Conservation (phyloP, 2,888 invertebrate genomes). For the Polyommatus iphigenia region DNA sequence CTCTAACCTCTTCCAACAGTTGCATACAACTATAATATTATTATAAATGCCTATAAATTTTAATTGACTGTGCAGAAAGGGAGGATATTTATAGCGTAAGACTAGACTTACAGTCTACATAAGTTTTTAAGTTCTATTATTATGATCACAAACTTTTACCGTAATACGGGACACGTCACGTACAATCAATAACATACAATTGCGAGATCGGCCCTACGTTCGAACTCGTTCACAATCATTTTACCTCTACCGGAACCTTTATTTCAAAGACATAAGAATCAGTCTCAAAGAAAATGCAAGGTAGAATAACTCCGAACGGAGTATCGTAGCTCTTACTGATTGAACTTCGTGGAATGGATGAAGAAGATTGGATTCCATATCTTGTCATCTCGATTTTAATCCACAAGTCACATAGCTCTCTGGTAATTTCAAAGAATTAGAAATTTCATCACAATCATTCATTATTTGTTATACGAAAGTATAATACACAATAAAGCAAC, state of each 20-base stretch:
- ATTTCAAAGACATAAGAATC: background rate
- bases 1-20: background rate
- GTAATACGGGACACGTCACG: background rate
- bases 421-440: background rate
- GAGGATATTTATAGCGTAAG: too few species aligned
- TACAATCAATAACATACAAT: conserved; percentile 14
- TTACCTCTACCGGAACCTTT: background rate
- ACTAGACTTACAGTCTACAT: too few species aligned
- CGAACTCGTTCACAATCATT: background rate
- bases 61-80: too few species aligned
- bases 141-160: background rate
- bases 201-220: background rate
- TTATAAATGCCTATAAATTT: too few species aligned
- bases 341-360: conserved; percentile 1
- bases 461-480: too few species aligned
- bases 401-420: background rate
- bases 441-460: background rate
- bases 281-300: background rate
- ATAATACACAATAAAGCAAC: background rate
- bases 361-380: conserved; percentile 13
- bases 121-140: background rate
- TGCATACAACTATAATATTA: too few species aligned
- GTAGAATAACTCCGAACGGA: background rate
- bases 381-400: background rate
- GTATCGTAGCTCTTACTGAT: background rate